Base-by-base conservation (phyloP, 2,113 vertebrate species). In the Xiphias gladius region DNA sequence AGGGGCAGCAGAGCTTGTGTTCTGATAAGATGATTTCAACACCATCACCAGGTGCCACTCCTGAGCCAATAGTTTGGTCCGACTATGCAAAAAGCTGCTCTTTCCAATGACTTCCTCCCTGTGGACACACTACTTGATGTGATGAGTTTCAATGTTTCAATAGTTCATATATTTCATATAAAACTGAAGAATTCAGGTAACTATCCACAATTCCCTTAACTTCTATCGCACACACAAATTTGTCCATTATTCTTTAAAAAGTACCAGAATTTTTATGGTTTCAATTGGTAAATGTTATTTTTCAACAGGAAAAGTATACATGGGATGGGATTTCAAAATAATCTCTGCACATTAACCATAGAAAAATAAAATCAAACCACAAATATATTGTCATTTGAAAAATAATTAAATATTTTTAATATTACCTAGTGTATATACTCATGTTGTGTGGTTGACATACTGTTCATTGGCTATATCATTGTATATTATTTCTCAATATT, bases 11-110 rank as follows among this genome's bases (percentile, higher is more conserved):
- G 71, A 80, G 87, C 79, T 76, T 43, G 76, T 24, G 86, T 55
- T 88, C 88, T 85, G 88, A 95, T 92, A 86, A 88, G 82, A 75
- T 35, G 79, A 77, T 48, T 75, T 80, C 85, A 71, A 13, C 43
- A 13, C 62, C 74, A 30, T 84, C 74, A 22, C 64, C 86, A 82
- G 79, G 86, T 85, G 80, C 69, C 84, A 79, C 30, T 70, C 86
- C 89, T 77, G 82, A 83, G 83, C 73, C 41, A 52, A 13, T 20
- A 54, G 69, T 67, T 83, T 71, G 65, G 39, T 61, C 32, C n/a
- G 75, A 71, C 16, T 69, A 39, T 80, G 80, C 55, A 81, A 76
- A 83, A 61, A 10, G 32, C 69, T 73, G 61, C 62, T 59, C 58
- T 32, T 12, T 52, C 22, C 65, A 46, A 87, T 55, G 66, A 67